Conservation (phyloP, 2,888 invertebrate species). For the Calameuta idolon region DNA sequence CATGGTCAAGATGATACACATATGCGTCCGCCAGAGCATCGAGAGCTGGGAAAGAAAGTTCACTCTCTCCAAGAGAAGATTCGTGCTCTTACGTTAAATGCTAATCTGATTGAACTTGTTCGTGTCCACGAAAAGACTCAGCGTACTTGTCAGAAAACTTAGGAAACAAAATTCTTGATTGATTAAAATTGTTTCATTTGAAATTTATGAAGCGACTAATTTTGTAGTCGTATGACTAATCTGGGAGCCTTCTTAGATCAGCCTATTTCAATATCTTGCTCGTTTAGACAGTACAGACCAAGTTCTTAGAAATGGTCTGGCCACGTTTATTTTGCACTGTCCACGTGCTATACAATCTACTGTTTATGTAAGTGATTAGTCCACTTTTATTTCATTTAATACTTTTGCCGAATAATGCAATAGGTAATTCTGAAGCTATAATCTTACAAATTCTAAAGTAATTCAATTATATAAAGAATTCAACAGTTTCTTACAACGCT, state of each 20-base stretch:
- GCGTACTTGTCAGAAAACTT: background rate
- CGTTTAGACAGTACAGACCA: too few relatives aligned
- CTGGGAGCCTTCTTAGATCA: background rate
- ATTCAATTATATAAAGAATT: background rate
- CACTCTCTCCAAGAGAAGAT: too few relatives aligned
- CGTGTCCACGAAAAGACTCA: too few relatives aligned
- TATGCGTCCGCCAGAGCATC: too few relatives aligned
- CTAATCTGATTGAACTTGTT: too few relatives aligned
- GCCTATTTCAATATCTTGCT: background rate
- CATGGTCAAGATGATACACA: too few relatives aligned
- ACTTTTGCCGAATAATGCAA: too few relatives aligned
- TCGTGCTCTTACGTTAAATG: too few relatives aligned
- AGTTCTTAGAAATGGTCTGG: too few relatives aligned
- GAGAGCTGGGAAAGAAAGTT: too few relatives aligned
- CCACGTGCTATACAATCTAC: background rate
- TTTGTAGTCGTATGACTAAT: background rate
- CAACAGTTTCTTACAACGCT: background rate
- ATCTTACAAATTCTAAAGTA: background rate
- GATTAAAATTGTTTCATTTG: background rate
- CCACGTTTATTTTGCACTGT: background rate
- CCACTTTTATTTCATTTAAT: too few relatives aligned
- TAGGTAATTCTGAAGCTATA: too few relatives aligned
- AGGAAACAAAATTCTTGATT: background rate
- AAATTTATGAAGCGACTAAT: background rate
- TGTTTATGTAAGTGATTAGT: background rate